Base-by-base conservation (phyloP, 1,140 invertebrate genomes). In the Drosophila virilis region DNA sequence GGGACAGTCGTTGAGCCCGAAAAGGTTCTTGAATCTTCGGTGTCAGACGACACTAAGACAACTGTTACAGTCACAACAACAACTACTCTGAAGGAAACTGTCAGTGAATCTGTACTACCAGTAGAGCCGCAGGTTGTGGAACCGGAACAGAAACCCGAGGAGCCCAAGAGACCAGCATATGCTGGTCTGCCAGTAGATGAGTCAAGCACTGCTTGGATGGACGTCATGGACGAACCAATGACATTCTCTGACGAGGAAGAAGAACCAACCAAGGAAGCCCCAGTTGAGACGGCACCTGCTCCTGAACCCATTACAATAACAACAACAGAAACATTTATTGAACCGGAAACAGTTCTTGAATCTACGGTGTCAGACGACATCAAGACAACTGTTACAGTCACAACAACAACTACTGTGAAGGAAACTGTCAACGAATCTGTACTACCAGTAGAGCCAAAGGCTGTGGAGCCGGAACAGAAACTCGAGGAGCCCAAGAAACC, bases 211-310 rank as follows among this genome's bases (percentile, higher is more conserved):
- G 5, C 46, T 12, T 48, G 46, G 46, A 48, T 51, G 28, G 48
- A 51, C 6, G 50, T 52, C 8, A 8, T 52, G 8, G 92, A 90
- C 61, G 92, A 90, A 28, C 80, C 93, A 58, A 93, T 94, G 54
- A 78, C 83, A n/a, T 92, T 93, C 45, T 92, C 92, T 46, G 91
- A 93, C 55, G 92, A 94, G 28, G 93, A 94, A 70, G 92, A 72
- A 50, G 60, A 75, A 32, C 1, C 51, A 93, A 83, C 91, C 93
- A 59, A 92, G 94, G 45, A 75, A 79, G 8, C 91, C 93, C 59
- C 82, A 57, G 92, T 92, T 33, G 91, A 92, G 77, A 64, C 48
- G 35, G 9, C n/a, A 32, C 10, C 12, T 38, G 28, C 33, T 51
- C 22, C 12, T 7, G 32, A 51, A 78, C 43, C 51, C 7, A 9